These are phyloP conservation scores for Propithecus deckenii DNA, from an alignment of 2,797 vertebrate species.

Conservation along the genomic window DNA sequence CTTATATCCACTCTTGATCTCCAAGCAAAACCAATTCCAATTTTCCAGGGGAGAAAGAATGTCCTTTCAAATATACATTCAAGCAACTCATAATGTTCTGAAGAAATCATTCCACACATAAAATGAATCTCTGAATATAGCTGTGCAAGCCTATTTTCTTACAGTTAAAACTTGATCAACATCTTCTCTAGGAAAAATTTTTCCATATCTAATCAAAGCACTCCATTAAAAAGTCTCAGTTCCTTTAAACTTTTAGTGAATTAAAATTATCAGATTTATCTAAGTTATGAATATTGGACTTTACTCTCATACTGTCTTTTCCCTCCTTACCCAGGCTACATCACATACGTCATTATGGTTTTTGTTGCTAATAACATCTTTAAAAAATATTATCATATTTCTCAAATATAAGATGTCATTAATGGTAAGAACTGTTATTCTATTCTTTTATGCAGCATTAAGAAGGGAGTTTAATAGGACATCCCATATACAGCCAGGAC, in stretches of 20 bases:
- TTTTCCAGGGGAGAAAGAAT: background rate
- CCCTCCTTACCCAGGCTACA: background rate
- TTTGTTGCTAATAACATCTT: background rate
- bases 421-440: background rate
- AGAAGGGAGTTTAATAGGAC: background rate
- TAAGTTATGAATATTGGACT: background rate
- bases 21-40: background rate
- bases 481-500: background rate
- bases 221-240: background rate
- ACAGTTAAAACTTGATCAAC: background rate
- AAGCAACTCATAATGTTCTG: background rate
- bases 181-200: background rate
- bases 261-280: slow-evolving; percentile 6
- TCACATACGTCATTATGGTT: background rate
- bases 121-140: background rate
- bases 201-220: background rate
- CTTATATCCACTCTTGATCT: background rate
- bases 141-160: background rate
- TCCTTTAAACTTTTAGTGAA: background rate
- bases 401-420: background rate
- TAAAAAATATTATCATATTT: background rate
- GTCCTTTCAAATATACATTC: background rate
- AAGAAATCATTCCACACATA: background rate
- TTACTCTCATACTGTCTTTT: background rate
- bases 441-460: background rate